Percentiles rank a stretch among this genome's conserved stretches.
Conservation (phyloP, 2,797 vertebrate species). For the Platalea minor region DNA sequence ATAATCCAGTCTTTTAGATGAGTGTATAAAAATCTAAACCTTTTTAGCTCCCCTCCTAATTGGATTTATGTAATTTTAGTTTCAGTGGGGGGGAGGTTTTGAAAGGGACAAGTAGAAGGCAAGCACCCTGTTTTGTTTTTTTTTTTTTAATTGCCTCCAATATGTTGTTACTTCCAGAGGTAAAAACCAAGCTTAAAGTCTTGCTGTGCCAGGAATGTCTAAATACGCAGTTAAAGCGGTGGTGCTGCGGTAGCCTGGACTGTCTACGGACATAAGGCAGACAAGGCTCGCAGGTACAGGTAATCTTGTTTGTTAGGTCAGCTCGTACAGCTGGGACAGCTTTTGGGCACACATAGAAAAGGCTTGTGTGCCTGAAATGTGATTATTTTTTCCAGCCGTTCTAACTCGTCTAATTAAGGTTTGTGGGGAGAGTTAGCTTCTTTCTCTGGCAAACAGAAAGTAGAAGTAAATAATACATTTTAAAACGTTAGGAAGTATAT, state of each 20-base stretch:
- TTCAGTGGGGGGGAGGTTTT: not conserved
- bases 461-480: not conserved
- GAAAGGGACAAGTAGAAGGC: not conserved
- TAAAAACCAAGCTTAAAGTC: conserved; percentile 22
- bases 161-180: conserved; percentile 16
- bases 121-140: not conserved
- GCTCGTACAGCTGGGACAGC: not conserved
- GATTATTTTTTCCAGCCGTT: conserved; percentile 4
- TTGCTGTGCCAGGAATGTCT: not conserved
- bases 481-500: not conserved
- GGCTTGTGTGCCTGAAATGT: not conserved
- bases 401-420: not conserved
- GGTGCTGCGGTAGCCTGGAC: not conserved
- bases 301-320: conserved; percentile 22
- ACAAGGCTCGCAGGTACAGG: not conserved
- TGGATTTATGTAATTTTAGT: conserved; percentile 28
- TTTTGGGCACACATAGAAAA: not conserved
- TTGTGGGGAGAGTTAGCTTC: not conserved
- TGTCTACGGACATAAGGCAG: conserved; percentile 22
- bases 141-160: not conserved
- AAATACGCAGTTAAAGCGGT: not conserved
- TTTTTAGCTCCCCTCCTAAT: not conserved
- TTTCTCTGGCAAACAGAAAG: conserved; percentile 5
- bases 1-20: conserved; percentile 5
- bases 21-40: not conserved